Base-by-base conservation (phyloP, 2,113 vertebrate species). In the Bufo bufo region DNA sequence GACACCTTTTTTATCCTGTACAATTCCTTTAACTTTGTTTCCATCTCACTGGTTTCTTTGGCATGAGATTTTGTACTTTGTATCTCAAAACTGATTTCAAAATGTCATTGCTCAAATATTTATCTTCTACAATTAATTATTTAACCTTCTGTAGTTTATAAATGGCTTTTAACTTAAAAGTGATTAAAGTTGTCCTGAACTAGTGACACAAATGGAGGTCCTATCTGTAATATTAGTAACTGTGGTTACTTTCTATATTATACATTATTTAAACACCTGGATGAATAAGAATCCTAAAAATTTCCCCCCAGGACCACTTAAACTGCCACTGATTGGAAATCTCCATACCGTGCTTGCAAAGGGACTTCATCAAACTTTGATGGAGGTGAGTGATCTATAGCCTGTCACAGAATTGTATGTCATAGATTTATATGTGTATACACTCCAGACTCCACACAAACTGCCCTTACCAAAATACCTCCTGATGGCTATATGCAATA, bases 311-410 rank as follows among this genome's bases (percentile, higher is more conserved):
- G 90, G 90, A 23, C 90, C 90, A 20, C 33, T 43, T 14, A 49
- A 71, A 4, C 80, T 77, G 89, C 90, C 90, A 4, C 10, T 90
- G 23, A 90, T 90, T 59, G 90, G 90, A 50, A 90, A 90, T 84
- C 84, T 90, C 23, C 78, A 90, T 59, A 63, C 84, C 9, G 77
- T 90, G 58, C 33, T 89, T 20, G 11, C 79, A 6, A 77, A 58
- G 23, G 77, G 6, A 47, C 89, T 89, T 19, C 79, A 88, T 23
- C 23, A 69, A 52, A 90, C 65, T 45, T 58, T 85, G 16, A 12
- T 33, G 6, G n/a, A 85, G 83, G 83, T 63, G 19, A 63, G 61
- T 63, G 17, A 63, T 19, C 4, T 63, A 16, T 63, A 58, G 8
- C 12, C 8, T 58, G 11, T 11, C 11, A 7, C 56, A 58, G 8